phyloP scores from a whole-genome alignment of 2,888 invertebrate species.

The Girardia tigrina region DNA sequence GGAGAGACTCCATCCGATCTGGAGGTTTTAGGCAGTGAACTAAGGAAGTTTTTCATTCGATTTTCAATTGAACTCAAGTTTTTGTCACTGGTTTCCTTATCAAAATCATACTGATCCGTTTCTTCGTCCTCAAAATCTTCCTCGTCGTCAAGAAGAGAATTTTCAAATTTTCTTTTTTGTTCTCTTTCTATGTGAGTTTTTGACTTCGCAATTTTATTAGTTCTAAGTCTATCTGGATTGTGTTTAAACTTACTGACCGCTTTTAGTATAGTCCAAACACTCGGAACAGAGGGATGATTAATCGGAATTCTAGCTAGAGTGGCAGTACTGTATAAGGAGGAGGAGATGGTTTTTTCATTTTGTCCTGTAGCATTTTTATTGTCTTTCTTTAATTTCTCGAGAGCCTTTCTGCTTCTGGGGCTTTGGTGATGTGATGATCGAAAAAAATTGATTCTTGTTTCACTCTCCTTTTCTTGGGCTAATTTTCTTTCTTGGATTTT shows the following conservation, averaged over 20 bases:
- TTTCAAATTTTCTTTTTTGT: background rate
- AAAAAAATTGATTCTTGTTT: background rate
- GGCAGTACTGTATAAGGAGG: background rate
- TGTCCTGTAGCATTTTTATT: background rate
- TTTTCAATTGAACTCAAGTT: slow-evolving; percentile 4
- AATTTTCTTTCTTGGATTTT: slow-evolving; percentile 10
- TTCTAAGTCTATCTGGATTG: background rate
- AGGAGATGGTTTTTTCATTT: background rate
- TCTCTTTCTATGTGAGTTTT: background rate
- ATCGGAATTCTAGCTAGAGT: background rate
- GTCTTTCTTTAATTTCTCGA: background rate
- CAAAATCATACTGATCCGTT: background rate
- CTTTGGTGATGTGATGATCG: background rate
- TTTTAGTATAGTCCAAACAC: background rate
- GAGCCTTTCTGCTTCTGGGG: background rate
- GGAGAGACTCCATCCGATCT: background rate
- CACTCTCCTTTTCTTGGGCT: background rate
- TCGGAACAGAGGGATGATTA: background rate
- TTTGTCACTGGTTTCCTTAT: background rate
- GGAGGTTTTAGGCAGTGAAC: background rate
- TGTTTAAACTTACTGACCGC: background rate
- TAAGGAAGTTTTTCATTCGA: background rate
- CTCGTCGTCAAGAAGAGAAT: background rate
- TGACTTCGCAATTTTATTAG: background rate
- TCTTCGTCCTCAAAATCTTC: background rate